Base-by-base conservation (phyloP, 2,797 vertebrate species). In the Molossus alvarezi region DNA sequence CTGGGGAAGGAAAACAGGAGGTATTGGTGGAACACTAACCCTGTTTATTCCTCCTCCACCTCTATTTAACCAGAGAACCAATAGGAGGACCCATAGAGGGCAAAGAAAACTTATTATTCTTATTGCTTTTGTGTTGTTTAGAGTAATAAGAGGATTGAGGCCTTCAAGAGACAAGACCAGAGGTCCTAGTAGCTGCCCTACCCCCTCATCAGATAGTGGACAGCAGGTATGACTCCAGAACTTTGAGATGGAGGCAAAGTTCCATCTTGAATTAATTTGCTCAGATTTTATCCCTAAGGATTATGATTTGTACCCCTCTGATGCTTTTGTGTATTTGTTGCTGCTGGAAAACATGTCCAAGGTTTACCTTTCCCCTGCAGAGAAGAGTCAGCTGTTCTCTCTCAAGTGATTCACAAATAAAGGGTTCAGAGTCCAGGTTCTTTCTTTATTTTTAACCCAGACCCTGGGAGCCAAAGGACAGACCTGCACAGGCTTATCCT, bases 401-500 rank as follows among this genome's bases (percentile, higher is more conserved):
- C 7, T 5, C 41, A 82, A 29, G 6, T 29, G 82, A 51, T 53
- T 77, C 4, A n/a, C 33, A 60, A 92, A 75, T 80, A 85, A 62
- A 83, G 27, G 29, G 45, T 25, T 71, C 75, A 79, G 87, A 93
- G 83, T 58, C 25, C 71, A 89, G 21, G 23, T 53, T 60, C 93
- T 92, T 90, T 83, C 12, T 73, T 33, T 84, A 48, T 82, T 33
- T 83, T 92, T 82, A 76, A 94, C 48, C 82, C 60, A 33, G 53
- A 88, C 21, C 20, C 23, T 53, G 29, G 79, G 23, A 94, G 76
- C 51, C 92, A 76, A 95, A 97, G 87, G 41, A 80, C 55, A 85
- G 57, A 37, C 95, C 77, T 95, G 85, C 93, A 48, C 23, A 64
- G 80, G 60, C 76, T 57, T 88, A 80, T 94, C 95, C 4, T 27